phyloP scores from a whole-genome alignment of 2,888 invertebrate genomes.

The Drosophila gaucha region DNA sequence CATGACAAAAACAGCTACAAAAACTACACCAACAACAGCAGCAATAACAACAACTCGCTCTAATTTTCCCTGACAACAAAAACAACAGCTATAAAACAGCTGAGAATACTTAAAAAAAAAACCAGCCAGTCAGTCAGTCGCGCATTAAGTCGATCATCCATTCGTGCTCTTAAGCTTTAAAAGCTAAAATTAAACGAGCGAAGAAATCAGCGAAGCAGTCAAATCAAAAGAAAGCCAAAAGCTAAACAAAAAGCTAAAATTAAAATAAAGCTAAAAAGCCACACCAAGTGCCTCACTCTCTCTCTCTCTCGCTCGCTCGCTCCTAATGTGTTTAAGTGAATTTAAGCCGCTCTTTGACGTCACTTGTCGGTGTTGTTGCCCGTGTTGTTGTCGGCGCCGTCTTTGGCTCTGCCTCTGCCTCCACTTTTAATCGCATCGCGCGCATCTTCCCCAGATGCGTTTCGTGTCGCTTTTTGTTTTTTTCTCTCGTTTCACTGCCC shows the following conservation, averaged over 20 bases:
- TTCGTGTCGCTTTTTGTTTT: slow-evolving; percentile 44
- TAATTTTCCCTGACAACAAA: slow-evolving; percentile 40
- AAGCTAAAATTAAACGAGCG: slow-evolving; percentile 48
- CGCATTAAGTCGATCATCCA: slow-evolving; percentile 41
- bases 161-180: slow-evolving; percentile 72
- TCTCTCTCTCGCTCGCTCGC: slow-evolving; percentile 20
- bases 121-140: slow-evolving; percentile 9
- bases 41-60: slow-evolving; percentile 36
- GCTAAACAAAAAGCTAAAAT: slow-evolving; percentile 32
- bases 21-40: slow-evolving; percentile 20
- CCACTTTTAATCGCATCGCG: slow-evolving; percentile 49
- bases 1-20: slow-evolving; percentile 24
- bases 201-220: slow-evolving; percentile 33
- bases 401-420: slow-evolving; percentile 5
- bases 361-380: slow-evolving; percentile 29
- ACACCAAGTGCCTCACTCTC: slow-evolving; percentile 61
- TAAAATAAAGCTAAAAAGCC: slow-evolving; percentile 23
- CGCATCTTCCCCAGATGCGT: slow-evolving; percentile 57
- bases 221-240: slow-evolving; percentile 22
- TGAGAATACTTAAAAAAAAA: slow-evolving; percentile 36
- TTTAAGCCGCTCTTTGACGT: slow-evolving; percentile 56
- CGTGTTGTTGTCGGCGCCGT: slow-evolving; percentile 7
- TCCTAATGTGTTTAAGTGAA: slow-evolving; percentile 59
- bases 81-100: slow-evolving; percentile 37
- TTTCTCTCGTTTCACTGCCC: slow-evolving; percentile 39